phyloP scores from a whole-genome alignment of 1,140 invertebrate genomes.

The Leptinotarsa defecta region DNA sequence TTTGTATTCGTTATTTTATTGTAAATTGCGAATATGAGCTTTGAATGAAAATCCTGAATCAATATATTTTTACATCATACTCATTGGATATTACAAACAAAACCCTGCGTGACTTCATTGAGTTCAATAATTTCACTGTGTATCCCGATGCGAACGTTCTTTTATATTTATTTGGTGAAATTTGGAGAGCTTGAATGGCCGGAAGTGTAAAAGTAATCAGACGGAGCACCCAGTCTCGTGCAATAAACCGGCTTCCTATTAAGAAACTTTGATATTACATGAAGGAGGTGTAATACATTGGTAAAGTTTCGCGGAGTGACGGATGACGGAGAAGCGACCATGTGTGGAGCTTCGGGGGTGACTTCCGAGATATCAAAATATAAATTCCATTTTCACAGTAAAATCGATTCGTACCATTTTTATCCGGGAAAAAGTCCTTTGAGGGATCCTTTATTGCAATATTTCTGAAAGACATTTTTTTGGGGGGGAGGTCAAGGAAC shows the following conservation, averaged over 20 bases:
- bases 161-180: conserved; percentile 5
- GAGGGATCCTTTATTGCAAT: too few relatives aligned
- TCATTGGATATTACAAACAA: too few relatives aligned
- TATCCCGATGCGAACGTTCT: neutral
- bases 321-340: conserved; percentile 27
- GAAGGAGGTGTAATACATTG: conserved; percentile 38
- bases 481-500: too few relatives aligned
- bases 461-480: too few relatives aligned
- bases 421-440: too few relatives aligned
- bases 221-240: conserved; percentile 12
- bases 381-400: too few relatives aligned
- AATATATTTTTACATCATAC: too few relatives aligned
- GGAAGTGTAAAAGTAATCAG: conserved; percentile 27
- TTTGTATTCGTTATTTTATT: neutral
- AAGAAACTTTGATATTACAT: conserved; percentile 45
- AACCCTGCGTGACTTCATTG: neutral
- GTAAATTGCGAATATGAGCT: neutral
- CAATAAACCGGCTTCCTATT: conserved; percentile 35
- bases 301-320: conserved; percentile 41
- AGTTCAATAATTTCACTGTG: neutral
- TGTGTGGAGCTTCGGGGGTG: conserved; percentile 7
- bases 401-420: too few relatives aligned
- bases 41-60: too few relatives aligned
- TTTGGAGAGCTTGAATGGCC: conserved; percentile 3
- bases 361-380: too few relatives aligned